Conservation (phyloP, 1,140 invertebrate genomes). For the Drosophila rhopaloa region DNA sequence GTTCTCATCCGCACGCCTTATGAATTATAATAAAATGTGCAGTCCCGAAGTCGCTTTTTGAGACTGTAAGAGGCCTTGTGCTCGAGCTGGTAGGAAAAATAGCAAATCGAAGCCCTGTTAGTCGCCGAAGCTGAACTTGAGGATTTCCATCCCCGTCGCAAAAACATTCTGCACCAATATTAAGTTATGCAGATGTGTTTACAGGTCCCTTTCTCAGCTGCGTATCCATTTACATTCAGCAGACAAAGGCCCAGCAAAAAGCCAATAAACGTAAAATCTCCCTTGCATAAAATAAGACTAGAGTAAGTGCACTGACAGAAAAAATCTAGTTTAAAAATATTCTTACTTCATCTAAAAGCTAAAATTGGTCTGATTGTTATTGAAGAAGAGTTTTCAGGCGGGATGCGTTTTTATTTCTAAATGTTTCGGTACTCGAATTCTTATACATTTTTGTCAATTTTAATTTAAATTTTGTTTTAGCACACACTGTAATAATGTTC, state of each 20-base stretch:
- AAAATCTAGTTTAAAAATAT: not conserved
- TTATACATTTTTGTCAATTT: no score
- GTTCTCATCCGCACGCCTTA: slow-evolving; percentile 63
- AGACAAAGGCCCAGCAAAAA: slow-evolving; percentile 16
- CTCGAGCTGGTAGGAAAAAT: not conserved
- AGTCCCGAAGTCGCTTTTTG: not conserved
- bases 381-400: no score
- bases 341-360: no score
- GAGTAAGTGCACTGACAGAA: no score
- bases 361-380: no score
- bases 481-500: no score
- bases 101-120: slow-evolving; percentile 12
- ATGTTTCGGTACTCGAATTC: no score
- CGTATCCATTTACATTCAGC: slow-evolving; percentile 29
- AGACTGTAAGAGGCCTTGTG: slow-evolving; percentile 8
- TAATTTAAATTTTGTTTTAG: no score
- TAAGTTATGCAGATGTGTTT: slow-evolving; percentile 20
- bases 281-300: not conserved
- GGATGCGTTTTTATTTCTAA: no score
- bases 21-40: slow-evolving; percentile 76
- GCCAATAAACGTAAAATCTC: slow-evolving; percentile 34
- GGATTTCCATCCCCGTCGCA: slow-evolving; percentile 1
- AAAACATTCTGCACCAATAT: not conserved
- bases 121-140: not conserved
- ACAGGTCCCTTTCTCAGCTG: slow-evolving; percentile 11